A percentile compares a stretch with the other conserved stretches of the same genome.
Conservation (phyloP, 2,797 vertebrate genomes). For the Acipenser oxyrinchus region DNA sequence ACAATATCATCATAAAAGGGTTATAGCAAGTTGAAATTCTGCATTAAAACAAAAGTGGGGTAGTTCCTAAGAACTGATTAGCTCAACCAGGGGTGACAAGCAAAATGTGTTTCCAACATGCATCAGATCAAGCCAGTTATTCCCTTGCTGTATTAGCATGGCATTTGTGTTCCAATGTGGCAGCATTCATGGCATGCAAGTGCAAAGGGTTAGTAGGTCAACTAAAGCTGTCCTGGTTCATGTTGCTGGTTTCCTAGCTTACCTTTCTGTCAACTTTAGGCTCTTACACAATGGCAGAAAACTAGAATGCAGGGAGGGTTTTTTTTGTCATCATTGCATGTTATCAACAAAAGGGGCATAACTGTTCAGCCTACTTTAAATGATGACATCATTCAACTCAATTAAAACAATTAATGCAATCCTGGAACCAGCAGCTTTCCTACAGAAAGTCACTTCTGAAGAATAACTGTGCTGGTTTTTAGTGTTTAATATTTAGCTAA, state of each 20-base stretch:
- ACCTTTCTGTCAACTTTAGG: constrained; percentile 1
- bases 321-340: background rate
- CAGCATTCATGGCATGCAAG: constrained; percentile 44
- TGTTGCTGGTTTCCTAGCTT: background rate
- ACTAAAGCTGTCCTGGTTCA: background rate
- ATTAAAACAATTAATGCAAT: too few relatives aligned
- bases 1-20: background rate
- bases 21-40: background rate
- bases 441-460: too few relatives aligned
- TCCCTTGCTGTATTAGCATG: background rate
- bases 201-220: constrained; percentile 17
- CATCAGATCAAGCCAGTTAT: background rate
- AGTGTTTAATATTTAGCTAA: background rate
- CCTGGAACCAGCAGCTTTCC: too few relatives aligned
- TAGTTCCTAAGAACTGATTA: too few relatives aligned
- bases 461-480: background rate
- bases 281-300: constrained; percentile 3
- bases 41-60: background rate
- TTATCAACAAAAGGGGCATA: background rate
- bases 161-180: constrained; percentile 5
- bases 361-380: too few relatives aligned
- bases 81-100: background rate
- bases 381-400: too few relatives aligned
- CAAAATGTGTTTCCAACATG: background rate
- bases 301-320: constrained; percentile 9